These are phyloP conservation scores for Thamnaconus septentrionalis DNA, from an alignment of 2,113 vertebrate species.

Conservation along the genomic window DNA sequence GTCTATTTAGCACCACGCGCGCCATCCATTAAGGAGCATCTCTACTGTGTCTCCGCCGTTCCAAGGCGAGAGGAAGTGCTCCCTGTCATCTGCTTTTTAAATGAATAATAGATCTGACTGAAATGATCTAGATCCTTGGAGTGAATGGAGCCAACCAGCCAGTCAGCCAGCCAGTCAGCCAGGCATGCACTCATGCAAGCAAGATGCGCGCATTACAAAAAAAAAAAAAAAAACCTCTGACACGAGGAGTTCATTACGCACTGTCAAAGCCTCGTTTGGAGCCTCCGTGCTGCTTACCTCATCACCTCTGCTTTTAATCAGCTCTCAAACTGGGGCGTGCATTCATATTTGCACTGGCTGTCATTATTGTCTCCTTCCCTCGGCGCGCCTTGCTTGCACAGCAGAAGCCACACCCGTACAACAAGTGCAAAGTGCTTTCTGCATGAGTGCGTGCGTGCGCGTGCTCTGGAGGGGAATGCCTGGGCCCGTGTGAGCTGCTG, in stretches of 20 bases:
- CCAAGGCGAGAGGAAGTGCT: slow-evolving; percentile 24
- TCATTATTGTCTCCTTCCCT: slow-evolving; percentile 33
- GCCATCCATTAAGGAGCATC: slow-evolving; percentile 43
- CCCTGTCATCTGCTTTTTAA: slow-evolving; percentile 32
- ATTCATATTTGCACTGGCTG: slow-evolving; percentile 53
- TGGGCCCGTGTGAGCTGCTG: slow-evolving; percentile 25
- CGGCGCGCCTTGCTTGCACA: slow-evolving; percentile 41
- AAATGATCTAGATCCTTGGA: slow-evolving; percentile 49
- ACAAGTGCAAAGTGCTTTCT: slow-evolving; percentile 54
- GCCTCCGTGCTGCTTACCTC: slow-evolving; percentile 7
- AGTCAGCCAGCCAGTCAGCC: slow-evolving; percentile 4
- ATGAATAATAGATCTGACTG: slow-evolving; percentile 69
- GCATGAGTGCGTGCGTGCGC: slow-evolving; percentile 11
- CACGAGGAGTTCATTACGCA: slow-evolving; percentile 17
- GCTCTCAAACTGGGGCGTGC: slow-evolving; percentile 31
- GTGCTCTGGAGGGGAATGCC: slow-evolving; percentile 12
- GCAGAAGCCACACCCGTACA: slow-evolving; percentile 63
- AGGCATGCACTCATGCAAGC: slow-evolving; percentile 20
- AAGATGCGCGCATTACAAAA: slow-evolving; percentile 26
- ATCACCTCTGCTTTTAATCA: slow-evolving; percentile 37
- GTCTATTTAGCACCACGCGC: slow-evolving; percentile 23
- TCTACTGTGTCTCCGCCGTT: slow-evolving; percentile 36
- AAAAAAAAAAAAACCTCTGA: background rate
- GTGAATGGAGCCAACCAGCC: slow-evolving; percentile 56
- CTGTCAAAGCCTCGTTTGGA: slow-evolving; percentile 5